Base-by-base conservation (phyloP, 37 sponge, comb jelly and placozoan species). In the Halichondria panicea region DNA sequence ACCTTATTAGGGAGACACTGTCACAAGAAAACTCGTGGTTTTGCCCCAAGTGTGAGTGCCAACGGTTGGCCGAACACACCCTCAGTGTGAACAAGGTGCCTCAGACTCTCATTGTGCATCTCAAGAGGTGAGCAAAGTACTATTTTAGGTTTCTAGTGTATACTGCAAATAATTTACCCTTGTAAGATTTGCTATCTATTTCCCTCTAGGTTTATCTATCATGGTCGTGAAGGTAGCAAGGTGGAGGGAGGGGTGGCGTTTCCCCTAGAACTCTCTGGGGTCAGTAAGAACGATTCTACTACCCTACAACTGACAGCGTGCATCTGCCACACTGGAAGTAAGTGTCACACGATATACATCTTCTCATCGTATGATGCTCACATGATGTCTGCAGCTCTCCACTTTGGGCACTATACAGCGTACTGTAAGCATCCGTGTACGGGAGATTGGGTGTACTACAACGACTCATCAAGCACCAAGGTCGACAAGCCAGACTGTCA, bases 251-350 rank as follows among this genome's bases (percentile, higher is more conserved):
- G 40, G 5, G 91, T 90, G 27, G 61, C 43, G 11, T 74, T 90
- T 33, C 91, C 91, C 3, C 58, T 76, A 21, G 71, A 63, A 22
- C 43, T 81, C 34, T 69, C 56, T 57, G 44, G 44, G 68, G 35
- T 9, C 38, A 30, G 40, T 27, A n/a, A 59, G 2, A 58, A 75
- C 31, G 69, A 68, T 44, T 55, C 36, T 57, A 18, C 24, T 22
- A 3, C 43, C 9, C 72, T 81, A 30, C 28, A 60, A 15, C 78
- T 90, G 1, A 56, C 45, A 33, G 68, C 76, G 46, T 84, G 82
- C 54, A 86, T 90, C 32, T 90, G 91, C 45, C 91, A 90, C 66
- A 76, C 74, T 69, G 91, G 91, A 73, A 59, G 88, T 87, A 44
- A 81, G 87, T 75, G 46, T n/a, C n/a, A n/a, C n/a, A n/a, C n/a